Evolutionary conservation across 1,140 invertebrate genomes (phyloP).

Genomic region (Charaxes varanes): DNA sequence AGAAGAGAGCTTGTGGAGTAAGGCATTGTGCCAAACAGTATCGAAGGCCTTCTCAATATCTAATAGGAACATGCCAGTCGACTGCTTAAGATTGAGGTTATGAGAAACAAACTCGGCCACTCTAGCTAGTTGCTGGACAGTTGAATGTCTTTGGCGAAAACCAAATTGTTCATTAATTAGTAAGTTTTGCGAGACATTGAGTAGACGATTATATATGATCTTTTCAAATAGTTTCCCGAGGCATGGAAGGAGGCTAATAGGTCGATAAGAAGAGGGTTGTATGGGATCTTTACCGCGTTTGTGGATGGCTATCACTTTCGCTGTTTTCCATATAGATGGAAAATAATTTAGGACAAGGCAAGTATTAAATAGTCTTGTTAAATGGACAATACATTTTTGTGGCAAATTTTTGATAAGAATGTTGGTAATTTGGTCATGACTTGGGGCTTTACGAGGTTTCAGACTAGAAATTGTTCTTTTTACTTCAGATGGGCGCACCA

Average conservation of each 20-base stretch:
- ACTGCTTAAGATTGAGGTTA: background rate
- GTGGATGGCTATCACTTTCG: conserved; percentile 1
- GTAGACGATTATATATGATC: conserved; percentile 2
- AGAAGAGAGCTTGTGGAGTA: conserved; percentile 29
- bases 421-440: conserved; percentile 1
- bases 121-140: background rate
- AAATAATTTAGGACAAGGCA: conserved; percentile 1
- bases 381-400: background rate
- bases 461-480: background rate
- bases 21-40: conserved; percentile 36
- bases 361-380: conserved; percentile 4
- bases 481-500: too few species aligned
- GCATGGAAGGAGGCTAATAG: background rate
- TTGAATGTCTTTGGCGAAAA: background rate
- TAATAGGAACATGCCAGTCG: conserved; percentile 24
- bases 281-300: conserved; percentile 2
- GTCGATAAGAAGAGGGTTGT: background rate
- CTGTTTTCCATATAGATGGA: background rate
- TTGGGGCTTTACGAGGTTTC: background rate
- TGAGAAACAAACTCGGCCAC: conserved; percentile 2
- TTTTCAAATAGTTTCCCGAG: conserved; percentile 8
- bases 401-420: conserved; percentile 4
- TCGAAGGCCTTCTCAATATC: conserved; percentile 47
- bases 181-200: background rate
- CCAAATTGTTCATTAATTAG: conserved; percentile 4